These are phyloP conservation scores for Labeo calbasu DNA, from an alignment of 2,797 vertebrate genomes.

Conservation along the genomic window DNA sequence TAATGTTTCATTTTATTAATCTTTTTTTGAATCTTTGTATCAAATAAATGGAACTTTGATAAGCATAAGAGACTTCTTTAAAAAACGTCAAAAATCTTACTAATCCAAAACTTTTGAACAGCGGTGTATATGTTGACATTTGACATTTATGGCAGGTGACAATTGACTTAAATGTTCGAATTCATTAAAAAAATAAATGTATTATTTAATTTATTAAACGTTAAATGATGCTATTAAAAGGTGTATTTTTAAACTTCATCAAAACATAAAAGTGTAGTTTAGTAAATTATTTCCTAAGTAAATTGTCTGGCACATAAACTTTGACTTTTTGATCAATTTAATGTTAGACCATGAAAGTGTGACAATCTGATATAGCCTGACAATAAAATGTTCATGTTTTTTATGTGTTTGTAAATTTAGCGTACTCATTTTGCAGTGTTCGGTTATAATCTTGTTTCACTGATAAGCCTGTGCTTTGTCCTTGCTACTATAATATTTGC, in stretches of 20 bases:
- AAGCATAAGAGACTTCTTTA: too few relatives aligned
- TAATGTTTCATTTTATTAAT: too few relatives aligned
- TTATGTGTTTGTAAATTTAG: neutral
- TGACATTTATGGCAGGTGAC: neutral
- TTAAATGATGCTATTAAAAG: neutral
- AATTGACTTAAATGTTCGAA: neutral
- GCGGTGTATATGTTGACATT: neutral
- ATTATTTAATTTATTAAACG: neutral
- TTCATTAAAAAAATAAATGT: too few relatives aligned
- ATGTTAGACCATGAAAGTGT: neutral
- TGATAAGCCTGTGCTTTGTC: neutral
- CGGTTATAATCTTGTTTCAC: neutral
- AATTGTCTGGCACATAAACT: neutral
- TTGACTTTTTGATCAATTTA: neutral
- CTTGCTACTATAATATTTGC: slow-evolving; percentile 31
- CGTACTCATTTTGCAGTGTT: neutral
- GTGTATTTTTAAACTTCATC: neutral
- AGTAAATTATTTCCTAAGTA: neutral
- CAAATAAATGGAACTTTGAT: too few relatives aligned
- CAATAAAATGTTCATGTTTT: slow-evolving; percentile 5
- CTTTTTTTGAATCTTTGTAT: too few relatives aligned
- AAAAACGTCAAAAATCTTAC: too few relatives aligned
- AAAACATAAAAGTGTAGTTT: neutral
- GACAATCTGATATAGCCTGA: neutral
- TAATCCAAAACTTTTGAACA: too few relatives aligned